Conservation (phyloP, 2,888 invertebrate species). For the Leptopilina syphax region DNA sequence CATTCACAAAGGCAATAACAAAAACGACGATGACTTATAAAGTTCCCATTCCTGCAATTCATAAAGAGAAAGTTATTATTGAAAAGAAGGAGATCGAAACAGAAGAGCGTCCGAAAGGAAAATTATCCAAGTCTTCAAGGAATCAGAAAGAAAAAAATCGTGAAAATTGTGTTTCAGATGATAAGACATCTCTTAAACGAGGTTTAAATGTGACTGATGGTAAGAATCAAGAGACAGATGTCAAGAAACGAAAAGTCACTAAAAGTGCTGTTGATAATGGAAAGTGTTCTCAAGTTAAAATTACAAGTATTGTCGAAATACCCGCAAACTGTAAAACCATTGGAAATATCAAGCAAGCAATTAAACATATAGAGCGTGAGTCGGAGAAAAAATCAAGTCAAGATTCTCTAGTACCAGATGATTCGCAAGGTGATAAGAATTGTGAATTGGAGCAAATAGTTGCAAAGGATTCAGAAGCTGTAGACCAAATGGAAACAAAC, state of each 20-base stretch:
- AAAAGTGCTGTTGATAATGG: slow-evolving; percentile 47
- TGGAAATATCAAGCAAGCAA: slow-evolving; percentile 67
- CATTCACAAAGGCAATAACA: slow-evolving; percentile 66
- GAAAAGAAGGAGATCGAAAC: slow-evolving; percentile 61
- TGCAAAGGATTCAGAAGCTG: background rate
- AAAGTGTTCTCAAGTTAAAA: slow-evolving; percentile 19
- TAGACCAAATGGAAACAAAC: background rate
- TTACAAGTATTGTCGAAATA: slow-evolving; percentile 49
- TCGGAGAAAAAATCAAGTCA: slow-evolving; percentile 40
- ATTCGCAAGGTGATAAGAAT: background rate
- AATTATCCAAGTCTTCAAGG: slow-evolving; percentile 37
- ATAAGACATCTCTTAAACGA: slow-evolving; percentile 60
- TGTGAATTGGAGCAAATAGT: background rate
- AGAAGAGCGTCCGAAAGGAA: slow-evolving; percentile 53
- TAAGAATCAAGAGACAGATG: slow-evolving; percentile 51
- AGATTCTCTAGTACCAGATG: background rate
- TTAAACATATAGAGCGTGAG: slow-evolving; percentile 67
- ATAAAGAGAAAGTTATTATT: slow-evolving; percentile 67
- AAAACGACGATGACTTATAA: slow-evolving; percentile 75
- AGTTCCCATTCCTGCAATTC: slow-evolving; percentile 74
- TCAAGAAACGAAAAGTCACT: slow-evolving; percentile 61
- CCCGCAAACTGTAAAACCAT: slow-evolving; percentile 69
- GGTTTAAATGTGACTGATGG: slow-evolving; percentile 43
- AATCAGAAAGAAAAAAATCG: slow-evolving; percentile 34
- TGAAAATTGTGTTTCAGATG: slow-evolving; percentile 51